Base-by-base conservation (phyloP, 1,140 invertebrate genomes). In the Bombus picipes region DNA sequence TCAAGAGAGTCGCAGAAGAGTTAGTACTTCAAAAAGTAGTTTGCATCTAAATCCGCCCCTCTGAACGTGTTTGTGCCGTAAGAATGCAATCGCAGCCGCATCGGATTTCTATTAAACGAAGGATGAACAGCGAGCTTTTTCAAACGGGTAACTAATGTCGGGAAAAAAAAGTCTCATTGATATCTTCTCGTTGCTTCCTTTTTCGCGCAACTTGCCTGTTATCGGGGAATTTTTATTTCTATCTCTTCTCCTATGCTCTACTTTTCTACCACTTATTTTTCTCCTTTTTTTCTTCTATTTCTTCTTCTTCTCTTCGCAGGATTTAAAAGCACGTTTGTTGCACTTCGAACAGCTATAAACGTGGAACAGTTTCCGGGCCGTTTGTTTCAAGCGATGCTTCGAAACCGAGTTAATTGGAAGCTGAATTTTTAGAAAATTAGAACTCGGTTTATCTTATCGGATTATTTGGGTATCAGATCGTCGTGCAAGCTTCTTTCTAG, bases 11-110 rank as follows among this genome's bases (percentile, higher is more conserved):
- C 37, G 73, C n/a, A 34, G 82, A 57, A 77, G 74, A 59, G 74
- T 78, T 77, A 43, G 65, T 78, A 78, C 74, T 78, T 77, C 37
- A 57, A 41, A 70, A 78, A 83, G 74, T 78, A 78, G 82, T 83
- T 83, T 83, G 75, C 74, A 83, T 83, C 65, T 78, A 77, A 83
- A 77, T 83, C 74, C 74, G 43, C 59, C 82, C 13, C 12, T 10
- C 65, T 77, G 65, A 70, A 43, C 77, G 74, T 83, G 41, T 82
- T 82, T 47, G 39, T 18, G 25, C 43, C 8, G 43, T 34, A 71
- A 77, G 65, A 59, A 70, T 78, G 37, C 34, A 70, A 70, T 78
- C 43, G n/a, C 32, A 15, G 41, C 18, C 47, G 37, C 68, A 32
- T 8, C 28, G 47, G 34, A 81, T 81, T 72, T 71, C 66, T 59